phyloP scores from a whole-genome alignment of 2,888 invertebrate genomes.

The Drosophila suboccidentalis region DNA sequence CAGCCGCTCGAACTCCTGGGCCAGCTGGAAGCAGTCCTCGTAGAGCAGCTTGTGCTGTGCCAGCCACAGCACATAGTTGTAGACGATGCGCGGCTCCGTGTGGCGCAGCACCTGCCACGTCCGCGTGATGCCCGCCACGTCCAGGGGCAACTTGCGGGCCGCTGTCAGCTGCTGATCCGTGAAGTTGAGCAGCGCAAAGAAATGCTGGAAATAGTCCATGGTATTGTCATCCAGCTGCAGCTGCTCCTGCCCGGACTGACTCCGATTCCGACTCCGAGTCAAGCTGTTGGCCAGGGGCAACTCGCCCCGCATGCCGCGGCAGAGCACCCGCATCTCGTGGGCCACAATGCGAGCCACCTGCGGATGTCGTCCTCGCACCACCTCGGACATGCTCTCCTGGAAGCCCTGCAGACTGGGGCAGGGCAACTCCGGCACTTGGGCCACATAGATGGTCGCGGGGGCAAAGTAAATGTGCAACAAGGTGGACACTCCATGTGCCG shows the following conservation, averaged over 20 bases:
- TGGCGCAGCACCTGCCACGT: conserved; percentile 62
- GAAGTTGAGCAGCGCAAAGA: conserved; percentile 69
- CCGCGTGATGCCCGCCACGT: conserved; percentile 60
- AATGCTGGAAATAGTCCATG: conserved; percentile 69
- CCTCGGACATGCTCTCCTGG: conserved; percentile 47
- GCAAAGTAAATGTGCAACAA: conserved; percentile 82
- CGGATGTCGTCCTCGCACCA: conserved; percentile 56
- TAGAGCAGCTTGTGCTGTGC: conserved; percentile 62
- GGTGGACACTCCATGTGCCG: conserved; percentile 76
- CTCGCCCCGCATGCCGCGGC: conserved; percentile 69
- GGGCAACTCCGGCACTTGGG: conserved; percentile 60
- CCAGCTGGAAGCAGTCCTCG: conserved; percentile 71
- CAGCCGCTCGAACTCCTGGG: conserved; percentile 78
- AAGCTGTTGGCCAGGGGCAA: conserved; percentile 45
- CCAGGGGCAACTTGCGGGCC: conserved; percentile 72
- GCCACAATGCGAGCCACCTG: conserved; percentile 77
- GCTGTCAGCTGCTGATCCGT: conserved; percentile 58
- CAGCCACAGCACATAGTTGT: conserved; percentile 83
- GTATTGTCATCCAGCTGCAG: conserved; percentile 56
- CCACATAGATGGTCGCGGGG: conserved; percentile 75
- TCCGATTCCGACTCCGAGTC: background rate
- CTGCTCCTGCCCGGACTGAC: conserved; percentile 24
- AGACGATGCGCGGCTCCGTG: conserved; percentile 77
- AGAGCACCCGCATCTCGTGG: conserved; percentile 76
- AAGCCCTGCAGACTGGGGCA: conserved; percentile 69